Evolutionary conservation across 2,113 vertebrate genomes (phyloP).

Genomic region (Oxyruncus cristatus): DNA sequence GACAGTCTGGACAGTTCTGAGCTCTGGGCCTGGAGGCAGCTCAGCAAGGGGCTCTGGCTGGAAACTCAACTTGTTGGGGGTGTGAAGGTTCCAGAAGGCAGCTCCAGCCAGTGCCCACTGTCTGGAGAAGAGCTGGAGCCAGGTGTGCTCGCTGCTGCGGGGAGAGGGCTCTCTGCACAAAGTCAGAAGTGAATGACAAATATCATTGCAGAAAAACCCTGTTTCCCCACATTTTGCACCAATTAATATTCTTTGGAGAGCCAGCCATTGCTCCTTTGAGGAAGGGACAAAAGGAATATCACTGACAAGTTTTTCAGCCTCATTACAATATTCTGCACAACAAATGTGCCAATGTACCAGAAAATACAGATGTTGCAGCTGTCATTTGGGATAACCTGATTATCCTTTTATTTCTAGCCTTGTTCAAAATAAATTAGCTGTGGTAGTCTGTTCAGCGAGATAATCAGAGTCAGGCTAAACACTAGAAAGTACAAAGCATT

Average conservation of each 20-base stretch:
- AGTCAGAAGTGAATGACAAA: neutral
- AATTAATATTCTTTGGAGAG: slow-evolving; percentile 42
- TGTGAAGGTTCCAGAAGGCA: neutral
- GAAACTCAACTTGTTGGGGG: neutral
- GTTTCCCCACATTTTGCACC: neutral
- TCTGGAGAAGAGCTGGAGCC: neutral
- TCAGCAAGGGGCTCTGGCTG: neutral
- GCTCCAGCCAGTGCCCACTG: neutral
- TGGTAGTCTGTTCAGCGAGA: slow-evolving; percentile 65
- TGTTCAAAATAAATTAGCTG: slow-evolving; percentile 72
- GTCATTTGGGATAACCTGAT: slow-evolving; percentile 76
- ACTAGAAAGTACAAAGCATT: neutral
- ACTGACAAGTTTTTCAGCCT: slow-evolving; percentile 71
- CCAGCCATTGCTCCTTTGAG: slow-evolving; percentile 65
- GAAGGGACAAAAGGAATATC: slow-evolving; percentile 74
- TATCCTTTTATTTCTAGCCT: slow-evolving; percentile 74
- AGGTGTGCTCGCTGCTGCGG: accelerated
- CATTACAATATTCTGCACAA: slow-evolving; percentile 78
- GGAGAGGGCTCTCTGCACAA: neutral
- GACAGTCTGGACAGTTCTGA: neutral
- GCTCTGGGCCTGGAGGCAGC: neutral
- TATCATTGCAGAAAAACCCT: neutral
- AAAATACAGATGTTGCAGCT: slow-evolving; percentile 78
- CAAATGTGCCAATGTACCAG: slow-evolving; percentile 73
- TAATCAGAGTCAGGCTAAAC: slow-evolving; percentile 59